Conservation (phyloP, 2,888 invertebrate species). For the Lutraria lutraria region DNA sequence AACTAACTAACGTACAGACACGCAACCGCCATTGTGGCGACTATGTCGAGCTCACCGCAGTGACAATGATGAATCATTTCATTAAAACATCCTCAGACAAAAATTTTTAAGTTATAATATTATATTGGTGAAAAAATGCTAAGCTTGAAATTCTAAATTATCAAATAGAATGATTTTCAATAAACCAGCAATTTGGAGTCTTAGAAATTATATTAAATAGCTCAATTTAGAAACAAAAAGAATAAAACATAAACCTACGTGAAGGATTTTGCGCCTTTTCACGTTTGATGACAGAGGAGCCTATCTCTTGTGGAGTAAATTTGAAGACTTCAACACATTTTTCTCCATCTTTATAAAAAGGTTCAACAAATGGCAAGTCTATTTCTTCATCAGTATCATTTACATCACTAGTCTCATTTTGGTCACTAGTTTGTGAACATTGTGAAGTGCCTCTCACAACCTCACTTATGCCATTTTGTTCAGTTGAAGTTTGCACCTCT, state of each 20-base stretch:
- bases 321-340: constrained; percentile 20
- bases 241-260: not conserved
- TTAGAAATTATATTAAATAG: too few relatives aligned
- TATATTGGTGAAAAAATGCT: too few relatives aligned
- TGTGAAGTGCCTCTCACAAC: not conserved
- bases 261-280: not conserved
- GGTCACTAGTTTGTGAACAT: not conserved
- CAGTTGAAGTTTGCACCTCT: not conserved
- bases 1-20: too few relatives aligned
- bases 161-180: too few relatives aligned
- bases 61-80: too few relatives aligned
- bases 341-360: constrained; percentile 41
- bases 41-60: too few relatives aligned
- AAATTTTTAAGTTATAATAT: too few relatives aligned
- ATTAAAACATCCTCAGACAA: too few relatives aligned
- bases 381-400: constrained; percentile 36
- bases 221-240: too few relatives aligned
- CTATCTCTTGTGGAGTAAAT: constrained; percentile 18
- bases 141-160: too few relatives aligned
- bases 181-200: too few relatives aligned
- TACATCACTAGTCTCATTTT: not conserved
- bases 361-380: constrained; percentile 52
- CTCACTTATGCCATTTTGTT: not conserved
- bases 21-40: too few relatives aligned
- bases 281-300: not conserved